These are phyloP conservation scores for Calycopis cecrops DNA, from an alignment of 1,140 invertebrate genomes.

Conservation along the genomic window DNA sequence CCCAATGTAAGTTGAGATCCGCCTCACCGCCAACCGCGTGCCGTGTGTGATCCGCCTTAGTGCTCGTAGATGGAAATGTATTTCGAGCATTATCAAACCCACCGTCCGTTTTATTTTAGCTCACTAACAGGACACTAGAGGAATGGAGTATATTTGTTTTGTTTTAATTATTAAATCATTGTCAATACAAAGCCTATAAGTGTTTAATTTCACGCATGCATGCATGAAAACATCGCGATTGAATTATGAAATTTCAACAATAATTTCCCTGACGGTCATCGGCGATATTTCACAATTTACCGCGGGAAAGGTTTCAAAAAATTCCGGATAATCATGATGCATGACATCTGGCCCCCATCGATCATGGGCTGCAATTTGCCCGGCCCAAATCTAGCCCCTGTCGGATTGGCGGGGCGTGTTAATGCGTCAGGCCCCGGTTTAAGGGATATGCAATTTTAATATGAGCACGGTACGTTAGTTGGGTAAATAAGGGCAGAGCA, in stretches of 20 bases:
- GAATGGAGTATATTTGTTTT: too few relatives aligned
- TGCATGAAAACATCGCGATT: constrained; percentile 5
- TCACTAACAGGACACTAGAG: too few relatives aligned
- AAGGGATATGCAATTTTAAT: constrained; percentile 40
- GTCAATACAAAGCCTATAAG: not conserved
- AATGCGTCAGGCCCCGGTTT: constrained; percentile 43
- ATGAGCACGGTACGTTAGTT: constrained; percentile 6
- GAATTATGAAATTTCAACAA: constrained; percentile 16
- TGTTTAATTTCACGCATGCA: constrained; percentile 8
- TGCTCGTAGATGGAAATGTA: too few relatives aligned
- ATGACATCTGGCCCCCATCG: constrained; percentile 53
- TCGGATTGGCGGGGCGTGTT: constrained; percentile 44
- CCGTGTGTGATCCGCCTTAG: too few relatives aligned
- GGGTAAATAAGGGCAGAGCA: constrained; percentile 7
- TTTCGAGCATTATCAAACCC: too few relatives aligned
- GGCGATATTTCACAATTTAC: constrained; percentile 32
- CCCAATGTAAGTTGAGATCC: too few relatives aligned
- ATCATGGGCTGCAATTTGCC: constrained; percentile 61
- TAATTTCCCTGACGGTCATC: constrained; percentile 20
- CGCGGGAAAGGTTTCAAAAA: constrained; percentile 27
- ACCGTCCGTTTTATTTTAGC: too few relatives aligned
- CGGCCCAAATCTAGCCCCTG: constrained; percentile 44
- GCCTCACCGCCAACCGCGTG: too few relatives aligned
- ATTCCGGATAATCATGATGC: constrained; percentile 44
- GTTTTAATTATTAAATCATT: too few relatives aligned